These are phyloP conservation scores for Brassicogethes aeneus DNA, from an alignment of 2,888 invertebrate species.

Conservation along the genomic window DNA sequence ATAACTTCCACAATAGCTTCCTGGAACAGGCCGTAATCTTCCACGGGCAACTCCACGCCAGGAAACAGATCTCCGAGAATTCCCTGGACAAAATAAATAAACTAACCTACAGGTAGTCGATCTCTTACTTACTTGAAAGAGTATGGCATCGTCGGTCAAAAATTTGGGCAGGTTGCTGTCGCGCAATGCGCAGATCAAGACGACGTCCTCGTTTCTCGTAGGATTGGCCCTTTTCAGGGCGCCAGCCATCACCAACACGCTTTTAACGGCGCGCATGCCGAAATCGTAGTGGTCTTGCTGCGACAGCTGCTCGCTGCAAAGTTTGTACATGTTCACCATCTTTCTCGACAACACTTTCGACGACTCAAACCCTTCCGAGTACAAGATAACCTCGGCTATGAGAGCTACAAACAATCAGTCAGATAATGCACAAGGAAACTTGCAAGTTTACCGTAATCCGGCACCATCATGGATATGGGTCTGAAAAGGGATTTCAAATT, in stretches of 20 bases:
- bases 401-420: constrained; percentile 56
- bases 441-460: constrained; percentile 65
- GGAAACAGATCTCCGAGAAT: constrained; percentile 88
- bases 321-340: constrained; percentile 88
- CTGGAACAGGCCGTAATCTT: constrained; percentile 71
- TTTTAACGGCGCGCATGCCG: constrained; percentile 90
- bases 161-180: constrained; percentile 91
- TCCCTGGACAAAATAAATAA: constrained; percentile 45
- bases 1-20: constrained; percentile 51
- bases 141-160: constrained; percentile 69
- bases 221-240: constrained; percentile 77
- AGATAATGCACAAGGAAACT: neutral
- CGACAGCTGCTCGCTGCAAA: constrained; percentile 84
- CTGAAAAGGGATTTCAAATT: constrained; percentile 81
- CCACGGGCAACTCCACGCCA: constrained; percentile 65
- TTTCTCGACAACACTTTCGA: constrained; percentile 81
- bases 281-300: constrained; percentile 92
- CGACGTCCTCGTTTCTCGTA: constrained; percentile 74
- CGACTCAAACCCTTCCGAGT: constrained; percentile 87
- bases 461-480: constrained; percentile 88
- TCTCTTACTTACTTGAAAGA: constrained; percentile 53
- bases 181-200: constrained; percentile 73
- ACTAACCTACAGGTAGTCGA: neutral
- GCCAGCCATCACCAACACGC: constrained; percentile 88
- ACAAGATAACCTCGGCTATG: constrained; percentile 87